phyloP scores from a whole-genome alignment of 2,888 invertebrate species.

The Hirtodrosophila histrioides region DNA sequence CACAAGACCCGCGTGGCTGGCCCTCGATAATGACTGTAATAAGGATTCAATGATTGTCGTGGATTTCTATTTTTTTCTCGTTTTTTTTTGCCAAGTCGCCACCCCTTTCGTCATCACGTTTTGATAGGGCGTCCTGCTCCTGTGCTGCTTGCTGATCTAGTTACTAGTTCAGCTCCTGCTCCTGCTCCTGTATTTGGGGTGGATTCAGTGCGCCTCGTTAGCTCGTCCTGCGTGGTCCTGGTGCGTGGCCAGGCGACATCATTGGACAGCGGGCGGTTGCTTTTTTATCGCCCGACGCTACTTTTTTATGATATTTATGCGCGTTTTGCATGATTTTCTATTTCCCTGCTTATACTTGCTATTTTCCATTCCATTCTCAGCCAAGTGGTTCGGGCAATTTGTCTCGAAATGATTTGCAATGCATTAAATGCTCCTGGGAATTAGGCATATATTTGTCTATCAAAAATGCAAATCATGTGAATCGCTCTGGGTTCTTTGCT shows the following conservation, averaged over 20 bases:
- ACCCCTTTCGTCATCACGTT: constrained; percentile 57
- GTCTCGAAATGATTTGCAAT: constrained; percentile 23
- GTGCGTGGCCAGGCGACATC: constrained; percentile 50
- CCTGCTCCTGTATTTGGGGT: constrained; percentile 10
- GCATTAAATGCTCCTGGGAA: constrained; percentile 46
- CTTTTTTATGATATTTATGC: constrained; percentile 40
- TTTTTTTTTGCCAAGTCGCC: constrained; percentile 30
- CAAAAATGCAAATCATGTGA: constrained; percentile 64
- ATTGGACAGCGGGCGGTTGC: constrained; percentile 47
- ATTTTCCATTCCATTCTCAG: constrained; percentile 2
- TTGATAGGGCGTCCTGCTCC: constrained; percentile 61
- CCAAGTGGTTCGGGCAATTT: constrained; percentile 39
- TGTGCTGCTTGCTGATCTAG: constrained; percentile 11
- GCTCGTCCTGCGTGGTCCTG: constrained; percentile 15
- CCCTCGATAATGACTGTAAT: constrained; percentile 75
- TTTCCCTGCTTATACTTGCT: constrained; percentile 24
- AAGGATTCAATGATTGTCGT: constrained; percentile 79
- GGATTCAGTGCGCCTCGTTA: constrained; percentile 41
- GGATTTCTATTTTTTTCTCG: constrained; percentile 29
- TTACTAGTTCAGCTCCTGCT: constrained; percentile 12
- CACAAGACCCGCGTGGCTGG: constrained; percentile 55
- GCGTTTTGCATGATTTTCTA: constrained; percentile 60
- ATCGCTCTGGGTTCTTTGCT: neutral
- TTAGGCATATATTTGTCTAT: constrained; percentile 6
- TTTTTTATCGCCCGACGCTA: constrained; percentile 18